Evolutionary conservation across 2,888 invertebrate species (phyloP), one percentile per base, ranked within the genome.

Genomic region (Sisyra nigra): DNA sequence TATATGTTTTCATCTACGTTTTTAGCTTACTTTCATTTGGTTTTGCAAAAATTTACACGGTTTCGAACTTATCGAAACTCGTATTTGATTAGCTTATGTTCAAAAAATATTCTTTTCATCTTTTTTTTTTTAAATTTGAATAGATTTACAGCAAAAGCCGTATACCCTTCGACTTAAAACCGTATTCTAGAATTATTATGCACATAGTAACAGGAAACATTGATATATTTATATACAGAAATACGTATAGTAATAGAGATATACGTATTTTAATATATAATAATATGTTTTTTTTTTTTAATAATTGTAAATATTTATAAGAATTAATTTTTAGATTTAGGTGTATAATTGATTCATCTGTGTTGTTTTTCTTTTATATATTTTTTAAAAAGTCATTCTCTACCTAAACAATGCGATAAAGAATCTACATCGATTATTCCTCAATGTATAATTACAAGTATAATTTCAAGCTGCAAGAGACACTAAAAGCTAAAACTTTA

Each of bases 131-230:
- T 11, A n/a, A 11, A 38, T 38, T 7, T 17, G 38, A 18, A 19
- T 18, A 38, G 19, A 17, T 18, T 18, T 34, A 34, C 34, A 34
- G 34, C 34, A 17, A 18, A 17, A 17, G 15, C 19, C 38, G 38
- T 19, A 17, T 19, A 19, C 38, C 38, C 15, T 19, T 19, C 15
- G 18, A 19, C 38, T 19, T 14, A 38, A 18, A 17, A 38, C 38
- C 38, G 38, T 18, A 17, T 38, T 38, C 15, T 38, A 38, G 11
- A 41, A 32, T 31, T 37, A 35, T 43, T 45, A 61, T 62, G 60
- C 57, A 62, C 59, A 57, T 59, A 58, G 57, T 62, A 64, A 64
- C 63, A 63, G 61, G 62, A 62, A 64, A 64, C 63, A 63, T 63
- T 63, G 61, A 63, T 62, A 62, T 62, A 63, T 60, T 38, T 38